These are phyloP conservation scores for Xestia ashworthii DNA, from an alignment of 2,888 invertebrate species.

Conservation along the genomic window DNA sequence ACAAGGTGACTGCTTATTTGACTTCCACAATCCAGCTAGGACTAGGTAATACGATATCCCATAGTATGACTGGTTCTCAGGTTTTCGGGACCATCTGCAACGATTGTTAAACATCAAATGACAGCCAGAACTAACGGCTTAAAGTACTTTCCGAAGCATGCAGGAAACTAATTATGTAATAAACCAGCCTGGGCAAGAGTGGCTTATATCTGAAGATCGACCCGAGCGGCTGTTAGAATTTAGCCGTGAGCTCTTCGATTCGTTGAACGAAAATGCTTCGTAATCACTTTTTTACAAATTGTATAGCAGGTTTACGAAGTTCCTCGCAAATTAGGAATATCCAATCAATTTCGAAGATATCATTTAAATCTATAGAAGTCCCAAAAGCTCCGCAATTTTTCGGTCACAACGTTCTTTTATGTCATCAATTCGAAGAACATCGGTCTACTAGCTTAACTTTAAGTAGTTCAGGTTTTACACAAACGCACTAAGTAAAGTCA, in stretches of 20 bases:
- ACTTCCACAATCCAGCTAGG: neutral
- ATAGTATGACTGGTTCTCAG: neutral
- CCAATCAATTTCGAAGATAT: constrained; percentile 49
- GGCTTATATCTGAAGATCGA: neutral
- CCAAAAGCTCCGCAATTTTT: constrained; percentile 59
- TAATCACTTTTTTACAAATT: constrained; percentile 10
- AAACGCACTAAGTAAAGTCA: neutral
- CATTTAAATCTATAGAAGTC: constrained; percentile 57
- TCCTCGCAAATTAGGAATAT: constrained; percentile 3
- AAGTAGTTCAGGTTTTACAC: constrained; percentile 48
- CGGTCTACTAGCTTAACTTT: constrained; percentile 66
- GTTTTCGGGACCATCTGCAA: neutral
- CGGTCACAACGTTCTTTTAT: constrained; percentile 65
- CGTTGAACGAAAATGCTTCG: neutral
- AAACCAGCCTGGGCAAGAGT: neutral
- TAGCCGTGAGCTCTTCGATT: too few relatives aligned
- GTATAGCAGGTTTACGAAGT: constrained; percentile 5
- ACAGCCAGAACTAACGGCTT: neutral
- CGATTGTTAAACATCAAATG: neutral
- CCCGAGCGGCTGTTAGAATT: neutral
- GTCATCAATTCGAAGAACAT: constrained; percentile 68
- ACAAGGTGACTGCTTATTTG: neutral
- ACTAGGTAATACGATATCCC: neutral
- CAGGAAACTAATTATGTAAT: neutral
- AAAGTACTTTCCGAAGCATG: neutral